These are phyloP conservation scores for Lepidotrigona ventralis DNA, from an alignment of 1,140 invertebrate genomes.

Conservation along the genomic window DNA sequence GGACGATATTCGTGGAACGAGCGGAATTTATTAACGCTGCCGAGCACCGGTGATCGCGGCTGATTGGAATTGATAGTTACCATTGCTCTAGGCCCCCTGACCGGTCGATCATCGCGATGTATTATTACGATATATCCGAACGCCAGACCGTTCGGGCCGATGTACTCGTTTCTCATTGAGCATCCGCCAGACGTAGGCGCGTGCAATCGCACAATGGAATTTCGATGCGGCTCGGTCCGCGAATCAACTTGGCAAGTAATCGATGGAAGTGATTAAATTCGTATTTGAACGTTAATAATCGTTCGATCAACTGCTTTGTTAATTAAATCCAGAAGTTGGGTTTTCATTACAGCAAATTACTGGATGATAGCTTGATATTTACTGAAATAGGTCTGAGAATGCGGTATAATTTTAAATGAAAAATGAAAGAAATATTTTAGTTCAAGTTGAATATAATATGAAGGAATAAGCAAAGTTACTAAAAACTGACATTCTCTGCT, in stretches of 20 bases:
- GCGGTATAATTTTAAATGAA: neutral
- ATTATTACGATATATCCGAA: constrained; percentile 32
- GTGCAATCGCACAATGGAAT: neutral
- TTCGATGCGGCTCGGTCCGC: neutral
- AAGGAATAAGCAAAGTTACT: too few relatives aligned
- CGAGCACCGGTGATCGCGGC: constrained; percentile 9
- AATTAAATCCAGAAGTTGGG: neutral
- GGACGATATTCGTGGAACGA: constrained; percentile 37
- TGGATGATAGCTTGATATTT: neutral
- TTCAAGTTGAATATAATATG: too few relatives aligned
- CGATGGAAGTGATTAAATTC: neutral
- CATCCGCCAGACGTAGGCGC: neutral
- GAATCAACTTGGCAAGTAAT: neutral
- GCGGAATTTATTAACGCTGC: constrained; percentile 33
- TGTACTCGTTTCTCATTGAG: constrained; percentile 12
- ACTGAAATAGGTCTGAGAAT: neutral
- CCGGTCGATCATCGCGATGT: constrained; percentile 4
- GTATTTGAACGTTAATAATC: too few relatives aligned
- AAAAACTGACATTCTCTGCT: neutral
- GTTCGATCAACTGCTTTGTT: neutral
- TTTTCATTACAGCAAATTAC: neutral
- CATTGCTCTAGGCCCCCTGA: constrained; percentile 16
- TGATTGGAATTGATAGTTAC: constrained; percentile 39
- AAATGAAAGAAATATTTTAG: neutral
- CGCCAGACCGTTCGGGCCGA: neutral